Percentiles rank a stretch among this genome's conserved stretches.
These are phyloP conservation scores for Delphinapterus leucas DNA, from an alignment of 2,113 vertebrate genomes.

Conservation along the genomic window DNA sequence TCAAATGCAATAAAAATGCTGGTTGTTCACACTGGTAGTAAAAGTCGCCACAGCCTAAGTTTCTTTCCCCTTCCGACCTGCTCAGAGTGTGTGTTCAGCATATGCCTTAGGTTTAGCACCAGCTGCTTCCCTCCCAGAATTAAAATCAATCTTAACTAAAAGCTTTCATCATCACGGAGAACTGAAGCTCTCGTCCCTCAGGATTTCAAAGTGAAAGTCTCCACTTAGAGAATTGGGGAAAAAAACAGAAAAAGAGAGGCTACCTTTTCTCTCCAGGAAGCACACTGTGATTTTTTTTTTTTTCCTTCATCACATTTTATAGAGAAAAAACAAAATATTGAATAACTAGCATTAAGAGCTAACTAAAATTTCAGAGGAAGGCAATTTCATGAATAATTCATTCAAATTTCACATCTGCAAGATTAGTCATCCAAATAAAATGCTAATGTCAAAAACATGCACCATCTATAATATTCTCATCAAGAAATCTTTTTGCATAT, in stretches of 20 bases:
- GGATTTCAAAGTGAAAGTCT: background rate
- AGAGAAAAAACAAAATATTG: constrained; percentile 84
- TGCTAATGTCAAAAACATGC: constrained; percentile 90
- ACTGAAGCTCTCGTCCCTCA: background rate
- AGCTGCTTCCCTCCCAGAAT: background rate
- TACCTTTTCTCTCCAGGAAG: constrained; percentile 48
- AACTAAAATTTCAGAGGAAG: constrained; percentile 87
- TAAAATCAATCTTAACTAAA: background rate
- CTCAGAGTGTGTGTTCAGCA: background rate
- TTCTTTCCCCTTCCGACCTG: constrained; percentile 57
- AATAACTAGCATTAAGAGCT: constrained; percentile 86
- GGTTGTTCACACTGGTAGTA: constrained; percentile 92
- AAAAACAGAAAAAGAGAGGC: constrained; percentile 15
- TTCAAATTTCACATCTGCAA: constrained; percentile 88
- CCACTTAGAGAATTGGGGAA: constrained; percentile 28
- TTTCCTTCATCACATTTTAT: constrained; percentile 78
- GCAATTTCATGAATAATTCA: constrained; percentile 88
- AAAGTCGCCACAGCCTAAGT: constrained; percentile 83
- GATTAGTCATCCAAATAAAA: constrained; percentile 91
- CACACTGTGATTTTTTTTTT: constrained; percentile 70
- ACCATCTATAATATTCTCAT: constrained; percentile 89
- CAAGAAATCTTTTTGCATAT: constrained; percentile 89
- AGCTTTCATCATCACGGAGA: background rate
- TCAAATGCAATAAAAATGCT: constrained; percentile 99
- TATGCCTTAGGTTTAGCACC: background rate